Base-by-base conservation (phyloP, 1,140 invertebrate genomes). In the Chironomus tepperi region DNA sequence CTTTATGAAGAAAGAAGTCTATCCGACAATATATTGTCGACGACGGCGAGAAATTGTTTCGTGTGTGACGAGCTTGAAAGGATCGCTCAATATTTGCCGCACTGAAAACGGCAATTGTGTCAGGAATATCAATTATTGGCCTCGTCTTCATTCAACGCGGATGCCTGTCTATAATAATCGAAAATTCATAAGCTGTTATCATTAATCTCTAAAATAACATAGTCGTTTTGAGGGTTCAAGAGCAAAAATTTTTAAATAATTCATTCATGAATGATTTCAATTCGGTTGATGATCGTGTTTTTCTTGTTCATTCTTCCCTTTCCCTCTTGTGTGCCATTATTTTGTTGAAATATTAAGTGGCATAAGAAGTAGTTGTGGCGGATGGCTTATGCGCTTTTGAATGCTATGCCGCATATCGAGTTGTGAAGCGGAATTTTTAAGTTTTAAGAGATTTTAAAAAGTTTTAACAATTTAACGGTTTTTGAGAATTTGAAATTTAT, bases 141-240 rank as follows among this genome's bases (percentile, higher is more conserved):
- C 47, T 57, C 12, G 47, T 34, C 47, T 8, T 57, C 47, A 1
- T 34, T 34, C 24, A 34, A 34, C 24, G 24, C 24, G 24, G 24
- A 34, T 34, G 24, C 24, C 24, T 34, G 24, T 34, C 24, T 34
- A 34, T 34, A 57, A 57, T 57, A 12, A 57, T 57, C 47, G 47
- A 15, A 57, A 34, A 57, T 57, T 57, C 47, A 57, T 57, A n/a
- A 57, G 47, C 47, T 57, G 12, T 57, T 57, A 57, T 57, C 47
- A 57, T 57, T 57, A 57, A 57, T 57, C 47, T 57, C 47, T 57
- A 57, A n/a, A 57, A 57, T 57, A 57, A 57, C 24, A 57, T 57
- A 57, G 12, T 57, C n/a, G 12, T 57, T 57, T 57, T n/a, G n/a
- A 5, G 47, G 12, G 24, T 34, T 34, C 24, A 34, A 34, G 24